A percentile compares a stretch with the other conserved stretches of the same genome.
These are phyloP conservation scores for Hiodon alosoides DNA, from an alignment of 2,113 vertebrate genomes.

Conservation along the genomic window DNA sequence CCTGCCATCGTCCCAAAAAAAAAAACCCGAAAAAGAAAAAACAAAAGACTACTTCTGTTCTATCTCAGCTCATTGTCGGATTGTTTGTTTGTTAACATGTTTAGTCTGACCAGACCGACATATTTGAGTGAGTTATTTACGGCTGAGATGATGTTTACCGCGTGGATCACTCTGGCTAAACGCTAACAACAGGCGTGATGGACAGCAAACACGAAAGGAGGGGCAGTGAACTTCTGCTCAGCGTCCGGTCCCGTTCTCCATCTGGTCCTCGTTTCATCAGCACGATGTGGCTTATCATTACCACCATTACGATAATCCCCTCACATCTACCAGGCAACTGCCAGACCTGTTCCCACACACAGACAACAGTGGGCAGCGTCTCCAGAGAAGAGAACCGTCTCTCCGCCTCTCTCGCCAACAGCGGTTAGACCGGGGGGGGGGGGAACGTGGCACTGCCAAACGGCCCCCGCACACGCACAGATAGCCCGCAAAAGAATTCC, in stretches of 20 bases:
- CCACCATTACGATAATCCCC: conserved; percentile 6
- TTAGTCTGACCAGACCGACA: too few species aligned
- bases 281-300: too few species aligned
- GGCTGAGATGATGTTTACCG: too few species aligned
- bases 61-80: neutral
- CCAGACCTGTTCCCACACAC: conserved; percentile 17
- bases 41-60: too few species aligned
- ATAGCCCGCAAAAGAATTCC: conserved; percentile 21
- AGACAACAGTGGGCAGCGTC: conserved; percentile 15
- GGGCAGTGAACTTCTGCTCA: neutral
- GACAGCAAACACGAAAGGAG: neutral
- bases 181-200: neutral
- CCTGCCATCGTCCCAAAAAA: neutral
- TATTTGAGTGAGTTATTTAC: too few species aligned
- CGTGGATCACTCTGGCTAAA: neutral
- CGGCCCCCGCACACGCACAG: conserved; percentile 25
- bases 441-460: conserved; percentile 24
- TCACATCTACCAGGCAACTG: neutral
- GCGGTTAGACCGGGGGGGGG: conserved; percentile 10
- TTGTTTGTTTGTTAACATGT: neutral
- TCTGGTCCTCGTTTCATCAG: too few species aligned
- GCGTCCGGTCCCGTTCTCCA: neutral
- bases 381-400: neutral
- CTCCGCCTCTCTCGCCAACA: neutral
- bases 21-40: neutral